Conservation (phyloP, 2,888 invertebrate species). For the Harpalus rufipes region DNA sequence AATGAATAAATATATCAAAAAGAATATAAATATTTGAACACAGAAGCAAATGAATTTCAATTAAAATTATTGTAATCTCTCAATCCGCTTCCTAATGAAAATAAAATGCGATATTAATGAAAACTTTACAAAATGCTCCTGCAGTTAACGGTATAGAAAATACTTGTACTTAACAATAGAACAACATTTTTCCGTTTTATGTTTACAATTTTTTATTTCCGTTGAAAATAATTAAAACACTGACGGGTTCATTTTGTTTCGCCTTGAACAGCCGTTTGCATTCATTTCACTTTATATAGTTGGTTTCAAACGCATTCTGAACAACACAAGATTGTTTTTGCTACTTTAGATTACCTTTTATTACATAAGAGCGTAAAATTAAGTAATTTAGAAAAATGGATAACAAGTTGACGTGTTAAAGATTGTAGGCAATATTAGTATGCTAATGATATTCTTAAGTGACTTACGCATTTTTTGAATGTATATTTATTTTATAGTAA, state of each 20-base stretch:
- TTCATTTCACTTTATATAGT: background rate
- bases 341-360: too few relatives aligned
- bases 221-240: conserved; percentile 41
- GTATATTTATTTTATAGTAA: too few relatives aligned
- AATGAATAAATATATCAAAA: conserved; percentile 3
- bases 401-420: too few relatives aligned
- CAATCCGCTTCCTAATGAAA: conserved; percentile 2
- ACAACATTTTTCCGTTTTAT: conserved; percentile 45
- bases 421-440: too few relatives aligned
- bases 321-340: background rate
- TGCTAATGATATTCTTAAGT: too few relatives aligned
- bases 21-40: conserved; percentile 4
- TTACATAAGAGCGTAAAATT: too few relatives aligned
- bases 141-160: conserved; percentile 19
- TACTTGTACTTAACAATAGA: conserved; percentile 39
- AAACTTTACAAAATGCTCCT: background rate
- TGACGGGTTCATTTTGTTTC: conserved; percentile 11
- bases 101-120: background rate
- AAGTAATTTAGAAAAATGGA: too few relatives aligned
- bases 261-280: conserved; percentile 15
- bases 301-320: background rate
- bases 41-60: conserved; percentile 13
- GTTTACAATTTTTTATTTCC: conserved; percentile 42
- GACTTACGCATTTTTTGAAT: too few relatives aligned
- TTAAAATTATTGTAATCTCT: conserved; percentile 13